Percentiles rank a stretch among this genome's conserved stretches.
These are phyloP conservation scores for Teleogryllus oceanicus DNA, from an alignment of 2,888 invertebrate genomes.

Conservation along the genomic window DNA sequence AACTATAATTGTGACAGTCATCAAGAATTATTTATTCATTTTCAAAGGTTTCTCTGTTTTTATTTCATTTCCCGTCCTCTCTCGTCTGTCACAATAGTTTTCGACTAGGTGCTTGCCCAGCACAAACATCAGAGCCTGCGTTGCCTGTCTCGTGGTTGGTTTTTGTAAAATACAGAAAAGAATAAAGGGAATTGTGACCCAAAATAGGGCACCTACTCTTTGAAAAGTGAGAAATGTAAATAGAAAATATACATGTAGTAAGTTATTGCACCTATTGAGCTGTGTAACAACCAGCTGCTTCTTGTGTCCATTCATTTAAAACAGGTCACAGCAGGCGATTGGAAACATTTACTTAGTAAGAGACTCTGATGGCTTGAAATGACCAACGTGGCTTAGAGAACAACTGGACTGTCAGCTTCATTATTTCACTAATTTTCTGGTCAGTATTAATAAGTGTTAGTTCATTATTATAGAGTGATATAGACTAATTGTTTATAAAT, in stretches of 20 bases:
- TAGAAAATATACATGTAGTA: not conserved
- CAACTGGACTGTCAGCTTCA: not conserved
- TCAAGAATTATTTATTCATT: too few relatives aligned
- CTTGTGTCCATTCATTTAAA: not conserved
- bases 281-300: not conserved
- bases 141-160: not conserved
- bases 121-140: not conserved
- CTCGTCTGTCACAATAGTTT: too few relatives aligned
- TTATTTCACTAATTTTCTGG: constrained; percentile 18
- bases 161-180: not conserved
- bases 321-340: not conserved
- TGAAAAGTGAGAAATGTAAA: too few relatives aligned
- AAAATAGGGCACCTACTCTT: too few relatives aligned
- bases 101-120: not conserved
- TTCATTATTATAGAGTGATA: not conserved
- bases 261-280: constrained; percentile 18
- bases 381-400: not conserved
- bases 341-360: not conserved
- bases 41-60: too few relatives aligned
- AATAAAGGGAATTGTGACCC: too few relatives aligned
- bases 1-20: too few relatives aligned
- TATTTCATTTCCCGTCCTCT: too few relatives aligned
- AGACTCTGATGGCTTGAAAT: not conserved
- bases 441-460: constrained; percentile 9
- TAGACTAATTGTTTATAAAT: constrained; percentile 9